These are phyloP conservation scores for Athalia cordata DNA, from an alignment of 2,888 invertebrate species.

Conservation along the genomic window DNA sequence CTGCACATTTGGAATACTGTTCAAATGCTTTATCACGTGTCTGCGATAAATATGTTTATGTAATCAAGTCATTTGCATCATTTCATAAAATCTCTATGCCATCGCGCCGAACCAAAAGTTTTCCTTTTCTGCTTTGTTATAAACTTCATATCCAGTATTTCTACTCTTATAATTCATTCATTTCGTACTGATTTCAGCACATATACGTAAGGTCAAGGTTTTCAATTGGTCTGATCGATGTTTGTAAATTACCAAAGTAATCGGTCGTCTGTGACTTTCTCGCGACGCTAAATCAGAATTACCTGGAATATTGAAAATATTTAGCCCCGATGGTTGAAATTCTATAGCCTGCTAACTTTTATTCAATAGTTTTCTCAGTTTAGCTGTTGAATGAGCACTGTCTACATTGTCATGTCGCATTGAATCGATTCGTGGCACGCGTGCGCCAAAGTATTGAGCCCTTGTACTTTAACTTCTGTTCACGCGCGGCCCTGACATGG, in stretches of 20 bases:
- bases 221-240: not conserved
- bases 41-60: conserved; percentile 17
- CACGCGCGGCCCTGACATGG: conserved; percentile 68
- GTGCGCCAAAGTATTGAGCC: conserved; percentile 69
- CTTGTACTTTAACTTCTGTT: conserved; percentile 59
- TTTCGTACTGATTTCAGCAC: too few relatives aligned
- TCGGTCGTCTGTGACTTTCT: too few relatives aligned
- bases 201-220: conserved; percentile 1
- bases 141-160: not conserved
- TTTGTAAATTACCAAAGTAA: too few relatives aligned
- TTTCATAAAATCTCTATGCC: not conserved
- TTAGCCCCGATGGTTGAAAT: too few relatives aligned
- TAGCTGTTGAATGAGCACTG: too few relatives aligned
- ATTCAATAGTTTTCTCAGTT: too few relatives aligned
- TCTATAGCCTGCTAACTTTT: too few relatives aligned
- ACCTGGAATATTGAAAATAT: too few relatives aligned
- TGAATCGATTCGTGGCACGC: conserved; percentile 56
- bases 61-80: conserved; percentile 30
- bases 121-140: not conserved
- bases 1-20: conserved; percentile 27
- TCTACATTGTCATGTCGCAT: conserved; percentile 36
- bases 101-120: not conserved
- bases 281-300: too few relatives aligned
- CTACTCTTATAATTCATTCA: not conserved
- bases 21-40: conserved; percentile 34